Conservation (phyloP, 2,888 invertebrate genomes). For the Macaria notata region DNA sequence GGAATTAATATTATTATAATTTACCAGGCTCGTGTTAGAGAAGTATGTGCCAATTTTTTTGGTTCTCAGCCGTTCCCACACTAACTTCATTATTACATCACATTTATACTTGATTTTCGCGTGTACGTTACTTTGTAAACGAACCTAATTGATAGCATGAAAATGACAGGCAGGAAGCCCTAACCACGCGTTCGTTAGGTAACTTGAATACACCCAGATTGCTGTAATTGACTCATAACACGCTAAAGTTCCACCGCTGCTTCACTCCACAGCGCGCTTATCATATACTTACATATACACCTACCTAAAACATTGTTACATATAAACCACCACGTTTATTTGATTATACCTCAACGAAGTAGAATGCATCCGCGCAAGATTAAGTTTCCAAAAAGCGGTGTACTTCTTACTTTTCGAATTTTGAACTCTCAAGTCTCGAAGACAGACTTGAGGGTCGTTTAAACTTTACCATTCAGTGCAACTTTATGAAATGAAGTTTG, state of each 20-base stretch:
- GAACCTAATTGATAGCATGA: conserved; percentile 1
- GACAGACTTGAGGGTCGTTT: conserved; percentile 14
- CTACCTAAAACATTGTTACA: not conserved
- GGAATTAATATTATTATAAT: no score
- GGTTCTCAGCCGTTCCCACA: no score
- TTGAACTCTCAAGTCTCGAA: conserved; percentile 10
- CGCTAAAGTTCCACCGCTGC: conserved; percentile 3
- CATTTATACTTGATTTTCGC: no score
- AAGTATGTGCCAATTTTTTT: no score
- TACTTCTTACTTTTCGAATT: conserved; percentile 11
- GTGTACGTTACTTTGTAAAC: not conserved
- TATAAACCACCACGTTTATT: not conserved
- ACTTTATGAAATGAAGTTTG: conserved; percentile 18
- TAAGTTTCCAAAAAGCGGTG: conserved; percentile 13
- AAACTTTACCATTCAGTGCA: conserved; percentile 16
- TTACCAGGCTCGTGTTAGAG: no score
- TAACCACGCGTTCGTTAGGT: conserved; percentile 7
- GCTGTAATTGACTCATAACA: conserved; percentile 8
- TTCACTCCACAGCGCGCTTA: not conserved
- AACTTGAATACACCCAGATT: conserved; percentile 11
- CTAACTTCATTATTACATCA: no score
- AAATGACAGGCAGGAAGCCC: not conserved
- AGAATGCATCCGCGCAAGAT: conserved; percentile 9
- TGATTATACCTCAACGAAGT: not conserved
- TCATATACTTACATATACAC: not conserved